Evolutionary conservation across 2,888 invertebrate species (phyloP), one percentile per base, ranked within the genome.

Genomic region (Drosophila antonietae): DNA sequence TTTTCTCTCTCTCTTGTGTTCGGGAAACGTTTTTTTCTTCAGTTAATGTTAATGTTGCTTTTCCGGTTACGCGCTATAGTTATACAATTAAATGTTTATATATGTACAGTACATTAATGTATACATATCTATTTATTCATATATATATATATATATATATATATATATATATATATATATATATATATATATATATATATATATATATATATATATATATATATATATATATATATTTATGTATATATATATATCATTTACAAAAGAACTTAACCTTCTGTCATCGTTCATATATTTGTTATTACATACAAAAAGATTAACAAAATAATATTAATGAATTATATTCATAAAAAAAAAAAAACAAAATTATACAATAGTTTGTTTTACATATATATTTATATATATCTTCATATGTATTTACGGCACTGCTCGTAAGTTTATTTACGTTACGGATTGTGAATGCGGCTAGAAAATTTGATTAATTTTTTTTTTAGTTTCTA

Each of bases 51-150:
- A 66, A 68, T 71, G 56, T 67, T 55, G 60, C 57, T 58, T 72
- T 77, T 60, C 57, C 37, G 64, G 58, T 69, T 69, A 69, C 78
- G 46, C 76, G 61, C 76, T 86, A 82, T 75, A 78, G 82, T 85
- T 82, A 82, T 82, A 88, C 86, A 88, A 73, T 83, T 75, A 84
- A 66, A 66, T 71, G 61, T 55, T 75, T 66, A 65, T 68, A 72
- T 88, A 76, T 74, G 57, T 80, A 77, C 72, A 77, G 14, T 76
- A 76, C 64, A 62, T 73, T 75, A 49, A 64, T 63, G 66, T 80
- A 67, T 80, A 63, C 64, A 75, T 82, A 72, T 66, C 58, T 77
- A 64, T 72, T 66, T 63, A 66, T 58, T 52, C 57, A 62, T 72
- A 65, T 65, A 63, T 57, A 23, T 23, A 23, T 23, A 59, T 23